Evolutionary conservation across 2,797 vertebrate genomes (phyloP), one percentile per base, ranked within the genome.

Genomic region (Vireo griseus): DNA sequence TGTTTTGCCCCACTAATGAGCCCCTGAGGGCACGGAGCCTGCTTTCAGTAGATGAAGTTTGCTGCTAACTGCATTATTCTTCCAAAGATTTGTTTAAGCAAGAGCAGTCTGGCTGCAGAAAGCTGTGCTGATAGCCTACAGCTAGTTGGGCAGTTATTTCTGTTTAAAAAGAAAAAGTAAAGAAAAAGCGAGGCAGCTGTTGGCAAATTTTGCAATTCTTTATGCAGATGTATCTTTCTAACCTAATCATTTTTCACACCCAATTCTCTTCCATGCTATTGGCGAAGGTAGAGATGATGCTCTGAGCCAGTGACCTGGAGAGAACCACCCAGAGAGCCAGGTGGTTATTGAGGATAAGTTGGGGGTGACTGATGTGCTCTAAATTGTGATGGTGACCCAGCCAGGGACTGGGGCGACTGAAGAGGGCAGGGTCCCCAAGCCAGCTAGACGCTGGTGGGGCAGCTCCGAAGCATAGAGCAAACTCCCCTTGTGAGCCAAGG

Each of bases 1-100:
- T 87, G 65, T 86, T 35, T 72, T 91, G 47, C 39, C 82, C 58
- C 66, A 20, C 66, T 93, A 88, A 92, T 90, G 85, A 94, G 65
- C 48, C 58, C 78, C 52, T 0, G 0, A 72, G 73, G 86, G 65
- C 77, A 50, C 0, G 0, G 71, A 81, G 28, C 21, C 52, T 71
- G 29, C 66, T 79, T 75, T 93, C 2, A 6, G 54, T 78, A 42
- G 61, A 62, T 44, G 79, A 95, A 83, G 68, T 90, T 90, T 80
- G 54, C 72, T 74, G 44, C 66, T 75, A 93, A 90, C 75, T 59
- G 51, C 31, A 13, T 94, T 92, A 80, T 63, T 95, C 69, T 83
- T 82, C 87, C 54, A 48, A 74, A 92, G 91, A 62, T 69, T 74
- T 51, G 11, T 73, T 93, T 68, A 81, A 80, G 72, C 4, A 37